These are phyloP conservation scores for Drosophila fuyamai DNA, from an alignment of 1,140 invertebrate genomes.

Conservation along the genomic window DNA sequence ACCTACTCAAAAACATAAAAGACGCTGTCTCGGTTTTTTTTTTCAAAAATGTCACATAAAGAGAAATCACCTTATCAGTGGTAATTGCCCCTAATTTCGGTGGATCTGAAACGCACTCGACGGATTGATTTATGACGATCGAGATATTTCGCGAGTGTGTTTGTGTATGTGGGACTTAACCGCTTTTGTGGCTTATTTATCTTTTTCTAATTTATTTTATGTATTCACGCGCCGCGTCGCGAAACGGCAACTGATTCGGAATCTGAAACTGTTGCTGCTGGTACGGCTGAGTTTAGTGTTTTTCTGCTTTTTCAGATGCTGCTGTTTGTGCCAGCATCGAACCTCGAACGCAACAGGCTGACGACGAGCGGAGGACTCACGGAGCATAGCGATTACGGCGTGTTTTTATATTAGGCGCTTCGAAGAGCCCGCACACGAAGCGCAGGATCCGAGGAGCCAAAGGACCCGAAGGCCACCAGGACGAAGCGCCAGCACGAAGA, in stretches of 20 bases:
- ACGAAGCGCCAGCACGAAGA: conserved; percentile 19
- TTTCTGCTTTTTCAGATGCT: conserved; percentile 26
- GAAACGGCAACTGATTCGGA: conserved; percentile 20
- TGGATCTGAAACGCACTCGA: conserved; percentile 50
- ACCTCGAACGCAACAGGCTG: conserved; percentile 82
- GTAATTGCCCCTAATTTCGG: conserved; percentile 62
- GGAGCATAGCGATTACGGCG: conserved; percentile 52
- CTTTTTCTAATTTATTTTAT: conserved; percentile 38
- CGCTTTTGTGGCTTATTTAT: conserved; percentile 4
- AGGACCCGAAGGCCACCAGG: conserved; percentile 13
- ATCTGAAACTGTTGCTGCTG: conserved; percentile 40
- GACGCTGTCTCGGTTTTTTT: conserved; percentile 15
- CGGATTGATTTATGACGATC: conserved; percentile 66
- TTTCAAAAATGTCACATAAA: conserved; percentile 52
- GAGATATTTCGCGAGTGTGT: conserved; percentile 38
- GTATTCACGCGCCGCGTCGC: conserved; percentile 25
- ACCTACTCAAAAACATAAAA: conserved; percentile 22
- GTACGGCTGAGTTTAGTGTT: conserved; percentile 1
- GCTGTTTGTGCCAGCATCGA: conserved; percentile 20
- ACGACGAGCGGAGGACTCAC: conserved; percentile 81
- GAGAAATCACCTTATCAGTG: conserved; percentile 61
- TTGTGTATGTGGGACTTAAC: neutral
- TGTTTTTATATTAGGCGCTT: conserved; percentile 79
- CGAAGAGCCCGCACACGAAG: conserved; percentile 49
- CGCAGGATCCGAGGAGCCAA: conserved; percentile 13